Evolutionary conservation across 2,797 vertebrate genomes (phyloP).

Genomic region (Vipera latastei): DNA sequence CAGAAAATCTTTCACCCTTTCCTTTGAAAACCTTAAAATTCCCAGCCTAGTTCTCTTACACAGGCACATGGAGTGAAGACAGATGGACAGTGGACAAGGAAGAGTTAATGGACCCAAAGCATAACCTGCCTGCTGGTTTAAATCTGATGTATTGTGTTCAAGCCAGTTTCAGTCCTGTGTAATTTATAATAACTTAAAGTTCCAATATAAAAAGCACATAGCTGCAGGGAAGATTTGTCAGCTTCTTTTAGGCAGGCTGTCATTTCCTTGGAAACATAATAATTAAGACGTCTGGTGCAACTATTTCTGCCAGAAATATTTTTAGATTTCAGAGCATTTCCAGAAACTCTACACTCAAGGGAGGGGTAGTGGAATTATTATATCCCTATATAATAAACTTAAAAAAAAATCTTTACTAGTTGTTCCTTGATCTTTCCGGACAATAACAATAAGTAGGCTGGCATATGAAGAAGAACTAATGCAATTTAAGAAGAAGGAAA

Average conservation of each 20-base stretch:
- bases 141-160: conserved; percentile 37
- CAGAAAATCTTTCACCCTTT: background rate
- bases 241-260: conserved; percentile 76
- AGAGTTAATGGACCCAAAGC: conserved; percentile 39
- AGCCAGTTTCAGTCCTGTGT: conserved; percentile 54
- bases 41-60: background rate
- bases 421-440: conserved; percentile 41
- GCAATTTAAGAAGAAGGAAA: conserved; percentile 18
- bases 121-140: conserved; percentile 39
- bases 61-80: background rate
- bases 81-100: background rate
- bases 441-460: conserved; percentile 31
- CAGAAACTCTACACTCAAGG: conserved; percentile 61
- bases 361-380: conserved; percentile 52
- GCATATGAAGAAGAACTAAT: conserved; percentile 44
- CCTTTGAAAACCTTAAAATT: background rate
- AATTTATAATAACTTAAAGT: conserved; percentile 74
- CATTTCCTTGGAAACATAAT: conserved; percentile 75
- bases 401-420: conserved; percentile 10
- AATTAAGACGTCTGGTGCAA: conserved; percentile 76
- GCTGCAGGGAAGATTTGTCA: conserved; percentile 79
- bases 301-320: conserved; percentile 74
- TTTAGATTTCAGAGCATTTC: conserved; percentile 70
- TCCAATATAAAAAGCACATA: conserved; percentile 78
- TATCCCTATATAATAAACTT: conserved; percentile 47